These are phyloP conservation scores for Drosophila lacicola DNA, from an alignment of 2,888 invertebrate species.

Conservation along the genomic window DNA sequence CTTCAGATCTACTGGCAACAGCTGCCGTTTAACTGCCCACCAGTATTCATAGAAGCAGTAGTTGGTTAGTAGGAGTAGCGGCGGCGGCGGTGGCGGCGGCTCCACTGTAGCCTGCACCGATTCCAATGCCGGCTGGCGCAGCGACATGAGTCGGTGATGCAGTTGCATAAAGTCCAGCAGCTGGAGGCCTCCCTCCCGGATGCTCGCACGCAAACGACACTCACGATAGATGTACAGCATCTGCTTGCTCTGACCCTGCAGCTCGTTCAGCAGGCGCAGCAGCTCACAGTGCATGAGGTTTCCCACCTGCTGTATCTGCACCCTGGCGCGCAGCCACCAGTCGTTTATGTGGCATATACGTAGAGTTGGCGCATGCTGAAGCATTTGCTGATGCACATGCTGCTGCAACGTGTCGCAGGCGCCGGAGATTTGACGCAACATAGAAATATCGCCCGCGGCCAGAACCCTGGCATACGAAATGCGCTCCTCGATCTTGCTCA, in stretches of 20 bases:
- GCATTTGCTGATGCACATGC: neutral
- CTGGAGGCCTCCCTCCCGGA: neutral
- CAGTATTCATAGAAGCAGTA: slow-evolving; percentile 86
- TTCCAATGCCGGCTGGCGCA: neutral
- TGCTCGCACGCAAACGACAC: slow-evolving; percentile 5
- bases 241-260: neutral
- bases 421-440: neutral
- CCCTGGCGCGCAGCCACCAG: neutral
- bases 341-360: neutral
- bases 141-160: neutral
- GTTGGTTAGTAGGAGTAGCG: slow-evolving; percentile 43
- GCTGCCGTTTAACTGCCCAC: neutral
- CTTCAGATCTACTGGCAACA: slow-evolving; percentile 85
- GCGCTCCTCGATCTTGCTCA: neutral
- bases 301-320: neutral
- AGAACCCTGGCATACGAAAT: neutral
- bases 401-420: neutral
- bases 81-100: neutral
- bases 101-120: neutral
- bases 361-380: neutral
- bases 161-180: slow-evolving; percentile 9
- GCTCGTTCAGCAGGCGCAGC: neutral
- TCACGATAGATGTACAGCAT: neutral
- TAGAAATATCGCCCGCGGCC: neutral
- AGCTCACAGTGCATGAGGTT: neutral